Percentiles rank a stretch among this genome's conserved stretches.
phyloP scores from a whole-genome alignment of 1,140 invertebrate genomes.

The Dendrolimus kikuchii region DNA sequence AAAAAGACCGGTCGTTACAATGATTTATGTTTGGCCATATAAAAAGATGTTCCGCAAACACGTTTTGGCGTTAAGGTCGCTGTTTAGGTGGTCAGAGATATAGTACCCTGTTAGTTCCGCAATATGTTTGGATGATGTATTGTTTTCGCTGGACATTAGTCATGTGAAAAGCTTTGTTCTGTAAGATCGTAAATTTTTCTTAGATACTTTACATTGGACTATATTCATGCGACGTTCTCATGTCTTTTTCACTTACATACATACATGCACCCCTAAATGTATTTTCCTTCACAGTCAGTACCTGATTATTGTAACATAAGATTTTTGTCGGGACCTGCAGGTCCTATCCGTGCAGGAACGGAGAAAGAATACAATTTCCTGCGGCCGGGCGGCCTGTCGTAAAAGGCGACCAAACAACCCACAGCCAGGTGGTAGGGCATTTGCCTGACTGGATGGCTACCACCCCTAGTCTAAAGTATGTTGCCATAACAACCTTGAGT shows the following conservation, averaged over 20 bases:
- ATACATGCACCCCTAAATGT: no score
- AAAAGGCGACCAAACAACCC: no score
- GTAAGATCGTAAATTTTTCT: not conserved
- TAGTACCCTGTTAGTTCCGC: conserved; percentile 18
- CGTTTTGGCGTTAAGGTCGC: conserved; percentile 14
- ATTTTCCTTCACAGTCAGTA: no score
- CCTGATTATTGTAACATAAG: no score
- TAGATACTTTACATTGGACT: not conserved
- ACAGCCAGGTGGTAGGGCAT: no score
- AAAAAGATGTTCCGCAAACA: conserved; percentile 26
- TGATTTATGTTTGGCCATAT: conserved; percentile 49
- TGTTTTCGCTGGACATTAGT: conserved; percentile 2
- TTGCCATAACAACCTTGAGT: no score
- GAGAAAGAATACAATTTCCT: no score
- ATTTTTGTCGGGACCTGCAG: no score
- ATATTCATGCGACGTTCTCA: not conserved
- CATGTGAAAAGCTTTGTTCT: conserved; percentile 1
- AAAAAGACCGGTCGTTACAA: conserved; percentile 48
- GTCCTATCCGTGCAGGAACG: no score
- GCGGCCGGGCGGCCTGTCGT: no score
- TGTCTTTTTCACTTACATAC: not conserved
- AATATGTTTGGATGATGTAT: conserved; percentile 8
- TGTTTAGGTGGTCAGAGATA: conserved; percentile 33
- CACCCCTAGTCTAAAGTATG: no score
- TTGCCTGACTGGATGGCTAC: no score